Percentiles rank a stretch among this genome's conserved stretches.
Conservation (phyloP, 2,888 invertebrate genomes). For the Chironomus riparius region DNA sequence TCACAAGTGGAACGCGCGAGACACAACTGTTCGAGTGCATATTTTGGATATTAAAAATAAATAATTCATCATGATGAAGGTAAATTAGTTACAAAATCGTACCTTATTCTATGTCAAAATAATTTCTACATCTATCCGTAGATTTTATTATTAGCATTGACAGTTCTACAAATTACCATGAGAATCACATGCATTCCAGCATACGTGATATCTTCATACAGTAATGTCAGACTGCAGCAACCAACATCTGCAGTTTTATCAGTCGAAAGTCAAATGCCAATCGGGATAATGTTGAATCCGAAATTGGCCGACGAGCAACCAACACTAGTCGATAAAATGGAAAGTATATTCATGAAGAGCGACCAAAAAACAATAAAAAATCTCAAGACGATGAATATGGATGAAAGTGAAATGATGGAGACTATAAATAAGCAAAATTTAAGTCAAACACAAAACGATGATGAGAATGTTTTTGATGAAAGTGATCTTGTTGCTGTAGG, state of each 20-base stretch:
- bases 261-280: conserved; percentile 20
- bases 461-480: neutral
- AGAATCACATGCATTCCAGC: neutral
- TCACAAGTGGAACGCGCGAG: neutral
- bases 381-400: neutral
- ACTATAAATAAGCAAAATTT: conserved; percentile 2
- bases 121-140: neutral
- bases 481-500: neutral
- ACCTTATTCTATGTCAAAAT: too few relatives aligned
- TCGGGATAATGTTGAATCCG: conserved; percentile 5
- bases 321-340: conserved; percentile 13
- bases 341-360: neutral
- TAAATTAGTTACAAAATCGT: neutral
- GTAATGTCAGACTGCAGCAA: conserved; percentile 16
- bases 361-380: neutral
- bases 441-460: neutral
- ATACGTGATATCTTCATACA: conserved; percentile 13
- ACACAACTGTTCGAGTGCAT: neutral
- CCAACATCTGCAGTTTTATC: neutral
- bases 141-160: conserved; percentile 10
- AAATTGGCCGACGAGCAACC: conserved; percentile 9
- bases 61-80: neutral
- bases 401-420: conserved; percentile 4
- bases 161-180: conserved; percentile 6
- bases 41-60: neutral